Evolutionary conservation across 2,113 vertebrate species (phyloP), one percentile per base, ranked within the genome.

Genomic region (Micronisus gabar): DNA sequence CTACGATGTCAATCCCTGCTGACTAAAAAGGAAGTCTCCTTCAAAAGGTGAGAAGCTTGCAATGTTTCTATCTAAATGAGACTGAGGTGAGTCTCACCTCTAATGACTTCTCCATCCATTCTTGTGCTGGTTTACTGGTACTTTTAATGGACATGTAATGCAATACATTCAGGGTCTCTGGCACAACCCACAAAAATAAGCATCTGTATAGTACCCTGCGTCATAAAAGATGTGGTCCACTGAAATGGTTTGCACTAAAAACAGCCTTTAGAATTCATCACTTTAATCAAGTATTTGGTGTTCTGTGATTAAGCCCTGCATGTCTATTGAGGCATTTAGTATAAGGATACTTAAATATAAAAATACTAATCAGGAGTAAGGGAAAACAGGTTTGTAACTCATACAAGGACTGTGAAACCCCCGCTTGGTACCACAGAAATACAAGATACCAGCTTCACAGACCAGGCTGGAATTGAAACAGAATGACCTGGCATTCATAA

Each of bases 311-410:
- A 45, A 81, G 38, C 41, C 50, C 75, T 50, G 18, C 48, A 80
- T 9, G 8, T 88, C 53, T 95, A 47, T 92, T 95, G 94, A 96
- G 93, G 65, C 71, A 48, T 89, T 97, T 95, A 78, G 82, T 81
- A 59, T 40, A 83, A 80, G 70, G 48, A 94, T 82, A 96, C 79
- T 85, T 93, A 97, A 95, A 91, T 87, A 94, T 50, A 38, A 73
- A 96, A 91, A 92, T 70, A 97, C 73, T 95, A 63, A 86, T 88
- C 53, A 55, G 55, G 52, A 97, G 81, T 95, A 95, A 94, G 84
- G 88, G 47, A 47, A 97, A 94, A 94, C 79, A 84, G 56, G 67
- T 84, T 96, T 48, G 0, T 95, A 95, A 97, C 53, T 97, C 91
- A 94, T 52, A 90, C 19, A 74, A 81, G 65, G 75, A 76, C 48